phyloP scores from a whole-genome alignment of 2,113 vertebrate species.

The Mobula birostris region DNA sequence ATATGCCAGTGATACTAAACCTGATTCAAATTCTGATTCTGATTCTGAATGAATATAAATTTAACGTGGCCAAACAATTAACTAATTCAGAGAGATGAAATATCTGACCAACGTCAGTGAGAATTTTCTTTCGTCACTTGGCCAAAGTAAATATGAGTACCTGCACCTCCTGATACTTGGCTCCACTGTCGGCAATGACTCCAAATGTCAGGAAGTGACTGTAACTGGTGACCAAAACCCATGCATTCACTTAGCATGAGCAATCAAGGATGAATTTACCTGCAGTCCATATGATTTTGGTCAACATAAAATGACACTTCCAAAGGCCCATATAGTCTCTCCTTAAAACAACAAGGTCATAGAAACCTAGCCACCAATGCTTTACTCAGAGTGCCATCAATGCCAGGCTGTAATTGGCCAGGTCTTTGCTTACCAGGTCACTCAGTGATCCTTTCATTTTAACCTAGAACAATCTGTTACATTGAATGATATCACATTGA shows the following conservation, averaged over 20 bases:
- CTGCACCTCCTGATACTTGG: no score
- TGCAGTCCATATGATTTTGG: neutral
- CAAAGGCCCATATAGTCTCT: neutral
- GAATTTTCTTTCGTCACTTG: no score
- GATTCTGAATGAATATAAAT: no score
- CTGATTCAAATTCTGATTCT: no score
- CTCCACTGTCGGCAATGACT: no score
- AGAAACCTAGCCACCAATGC: neutral
- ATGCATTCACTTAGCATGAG: no score
- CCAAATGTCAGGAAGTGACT: no score
- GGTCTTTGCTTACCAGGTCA: neutral
- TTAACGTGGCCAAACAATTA: no score
- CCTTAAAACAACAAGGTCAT: neutral
- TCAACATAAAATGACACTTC: neutral
- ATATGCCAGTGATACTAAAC: no score
- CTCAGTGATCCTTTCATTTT: neutral
- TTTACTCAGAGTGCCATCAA: neutral
- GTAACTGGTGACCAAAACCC: no score
- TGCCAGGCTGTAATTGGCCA: neutral
- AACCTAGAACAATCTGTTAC: constrained; percentile 28
- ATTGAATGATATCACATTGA: neutral
- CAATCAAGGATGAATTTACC: no score
- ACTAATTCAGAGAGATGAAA: neutral
- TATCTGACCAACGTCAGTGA: neutral
- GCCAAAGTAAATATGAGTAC: no score